Percentiles rank a stretch among this genome's conserved stretches.
Evolutionary conservation across 2,888 invertebrate genomes (phyloP).

Genomic region (Chironomus tentans): DNA sequence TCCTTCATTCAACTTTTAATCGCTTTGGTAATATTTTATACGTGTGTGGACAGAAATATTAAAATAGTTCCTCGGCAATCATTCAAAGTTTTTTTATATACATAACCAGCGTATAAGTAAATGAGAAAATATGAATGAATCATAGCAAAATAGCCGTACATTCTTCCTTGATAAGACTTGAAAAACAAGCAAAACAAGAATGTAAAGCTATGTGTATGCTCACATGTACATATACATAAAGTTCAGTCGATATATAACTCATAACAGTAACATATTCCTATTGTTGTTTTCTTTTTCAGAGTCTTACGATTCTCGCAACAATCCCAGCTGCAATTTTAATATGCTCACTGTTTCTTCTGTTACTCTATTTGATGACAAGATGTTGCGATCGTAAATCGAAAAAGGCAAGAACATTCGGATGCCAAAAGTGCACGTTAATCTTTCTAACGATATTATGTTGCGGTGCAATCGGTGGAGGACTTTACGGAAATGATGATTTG

Average conservation of each 20-base stretch:
- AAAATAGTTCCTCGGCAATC: too few relatives aligned
- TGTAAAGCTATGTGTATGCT: background rate
- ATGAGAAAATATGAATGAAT: background rate
- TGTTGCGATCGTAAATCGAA: constrained; percentile 92
- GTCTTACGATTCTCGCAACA: constrained; percentile 84
- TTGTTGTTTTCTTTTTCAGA: constrained; percentile 50
- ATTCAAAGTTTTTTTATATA: too few relatives aligned
- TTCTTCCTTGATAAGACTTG: background rate
- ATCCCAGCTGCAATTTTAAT: constrained; percentile 89
- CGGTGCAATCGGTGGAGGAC: constrained; percentile 75
- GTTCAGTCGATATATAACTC: background rate
- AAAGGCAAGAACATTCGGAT: constrained; percentile 44
- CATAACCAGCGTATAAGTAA: too few relatives aligned
- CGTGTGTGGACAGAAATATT: too few relatives aligned
- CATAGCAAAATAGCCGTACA: background rate
- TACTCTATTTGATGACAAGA: constrained; percentile 86
- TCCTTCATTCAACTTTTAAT: too few relatives aligned
- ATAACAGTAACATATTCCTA: background rate
- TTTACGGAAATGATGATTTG: constrained; percentile 78
- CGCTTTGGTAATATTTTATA: too few relatives aligned
- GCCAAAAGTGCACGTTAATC: constrained; percentile 42
- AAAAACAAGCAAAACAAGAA: background rate
- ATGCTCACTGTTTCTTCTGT: constrained; percentile 74
- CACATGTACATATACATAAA: background rate
- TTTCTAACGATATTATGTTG: constrained; percentile 70